Base-by-base conservation (phyloP, 2,113 vertebrate genomes). In the Dicrurus megarhynchus region DNA sequence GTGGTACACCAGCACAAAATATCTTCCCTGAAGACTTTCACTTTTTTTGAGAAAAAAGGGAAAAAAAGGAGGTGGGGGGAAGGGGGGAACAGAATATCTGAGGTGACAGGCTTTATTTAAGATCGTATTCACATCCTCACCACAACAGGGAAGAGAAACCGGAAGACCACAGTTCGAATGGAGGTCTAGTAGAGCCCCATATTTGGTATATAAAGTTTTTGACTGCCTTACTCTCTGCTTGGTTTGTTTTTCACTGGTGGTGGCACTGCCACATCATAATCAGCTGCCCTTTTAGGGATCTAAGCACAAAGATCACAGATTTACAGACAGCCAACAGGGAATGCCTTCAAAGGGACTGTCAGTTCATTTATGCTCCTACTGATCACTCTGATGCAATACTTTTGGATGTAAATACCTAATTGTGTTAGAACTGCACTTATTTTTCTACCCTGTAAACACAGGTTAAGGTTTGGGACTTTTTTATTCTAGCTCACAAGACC, bases 41-140 rank as follows among this genome's bases (percentile, higher is more conserved):
- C 2, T 4, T 26, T 41, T 76, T 61, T 35, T 22, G 6, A 22
- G 16, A 12, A 10, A 76, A 69, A 53, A 30, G 6, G 3, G 0
- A 0, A 4, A 33, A 20, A 28, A 41, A n/a, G 4, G 2, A 11
- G 14, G 5, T 5, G 3, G 5, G 4, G 7, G 3, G 7, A 5
- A 7, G 4, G 4, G 3, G 2, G 1, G 1, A 49, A 16, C 4
- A 10, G 11, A n/a, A 8, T 60, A 39, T 77, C 21, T 16, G 11
- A 55, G 6, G 7, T 13, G 3, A 23, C 2, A 11, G 2, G 4
- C 2, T 60, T 78, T 57, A 26, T 73, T 90, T 65, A 47, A 55
- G 11, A 52, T 23, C 0, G 3, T 33, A 82, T 8, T 13, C 35
- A 56, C 33, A 44, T n/a, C 56, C 47, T 74, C 33, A 55, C 7